A percentile compares a stretch with the other conserved stretches of the same genome.
Conservation (phyloP, 2,113 vertebrate species). For the Chionomys nivalis region DNA sequence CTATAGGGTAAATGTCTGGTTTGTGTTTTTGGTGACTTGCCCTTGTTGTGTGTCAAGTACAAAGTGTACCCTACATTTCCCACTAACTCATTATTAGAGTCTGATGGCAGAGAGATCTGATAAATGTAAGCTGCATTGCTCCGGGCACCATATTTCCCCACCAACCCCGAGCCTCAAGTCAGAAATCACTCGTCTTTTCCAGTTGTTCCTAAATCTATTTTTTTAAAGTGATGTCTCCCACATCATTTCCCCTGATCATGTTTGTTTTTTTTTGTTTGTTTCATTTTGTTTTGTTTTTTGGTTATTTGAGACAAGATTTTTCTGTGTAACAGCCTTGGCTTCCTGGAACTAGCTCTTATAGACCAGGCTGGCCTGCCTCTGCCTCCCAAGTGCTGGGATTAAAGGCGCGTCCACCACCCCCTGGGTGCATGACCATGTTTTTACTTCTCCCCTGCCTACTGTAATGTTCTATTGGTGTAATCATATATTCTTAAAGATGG, state of each 20-base stretch:
- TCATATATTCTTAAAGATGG: neutral
- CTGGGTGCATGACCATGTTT: neutral
- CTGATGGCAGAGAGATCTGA: neutral
- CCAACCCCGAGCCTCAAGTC: neutral
- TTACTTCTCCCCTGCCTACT: neutral
- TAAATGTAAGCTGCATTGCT: neutral
- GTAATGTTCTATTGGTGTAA: neutral
- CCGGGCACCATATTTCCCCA: neutral
- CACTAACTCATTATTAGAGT: neutral
- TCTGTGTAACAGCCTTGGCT: too few relatives aligned
- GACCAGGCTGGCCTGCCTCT: too few relatives aligned
- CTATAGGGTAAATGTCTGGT: neutral
- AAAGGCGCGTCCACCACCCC: too few relatives aligned
- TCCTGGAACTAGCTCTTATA: too few relatives aligned
- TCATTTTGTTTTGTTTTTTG: too few relatives aligned
- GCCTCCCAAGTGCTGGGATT: too few relatives aligned
- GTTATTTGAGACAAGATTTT: too few relatives aligned
- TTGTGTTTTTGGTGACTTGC: conserved; percentile 21
- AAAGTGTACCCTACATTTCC: neutral
- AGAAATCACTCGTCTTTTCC: neutral
- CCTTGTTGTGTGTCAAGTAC: neutral
- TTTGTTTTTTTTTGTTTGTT: neutral
- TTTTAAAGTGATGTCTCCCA: neutral
- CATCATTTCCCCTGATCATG: neutral
- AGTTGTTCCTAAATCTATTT: neutral